Conservation (phyloP, 2,113 vertebrate species). For the Hemiscyllium ocellatum region DNA sequence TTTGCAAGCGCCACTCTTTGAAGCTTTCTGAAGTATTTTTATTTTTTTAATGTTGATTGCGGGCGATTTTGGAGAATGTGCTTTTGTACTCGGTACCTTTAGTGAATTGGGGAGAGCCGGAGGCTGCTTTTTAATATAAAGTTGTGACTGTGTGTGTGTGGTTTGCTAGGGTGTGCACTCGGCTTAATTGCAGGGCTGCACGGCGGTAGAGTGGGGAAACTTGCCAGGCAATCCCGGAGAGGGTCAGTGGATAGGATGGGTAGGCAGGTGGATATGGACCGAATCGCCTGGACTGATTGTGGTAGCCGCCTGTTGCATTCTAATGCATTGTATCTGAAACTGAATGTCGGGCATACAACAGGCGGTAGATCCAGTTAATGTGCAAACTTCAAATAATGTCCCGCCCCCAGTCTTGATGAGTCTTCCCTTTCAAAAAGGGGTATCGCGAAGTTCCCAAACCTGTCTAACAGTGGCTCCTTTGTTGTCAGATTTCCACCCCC, state of each 20-base stretch:
- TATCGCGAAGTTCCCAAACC: too few relatives aligned
- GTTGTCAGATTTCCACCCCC: neutral
- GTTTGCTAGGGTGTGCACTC: neutral
- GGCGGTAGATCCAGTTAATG: neutral
- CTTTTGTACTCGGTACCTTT: neutral
- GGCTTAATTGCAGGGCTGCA: neutral
- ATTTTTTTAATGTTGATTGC: neutral
- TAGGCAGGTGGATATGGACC: too few relatives aligned
- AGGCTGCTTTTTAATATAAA: too few relatives aligned
- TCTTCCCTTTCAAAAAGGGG: neutral
- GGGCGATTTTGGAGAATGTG: neutral
- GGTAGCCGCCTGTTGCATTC: neutral
- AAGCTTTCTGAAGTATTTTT: neutral
- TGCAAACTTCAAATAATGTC: neutral
- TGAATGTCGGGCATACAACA: neutral
- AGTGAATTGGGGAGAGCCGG: too few relatives aligned
- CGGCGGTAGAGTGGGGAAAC: too few relatives aligned
- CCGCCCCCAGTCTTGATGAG: too few relatives aligned
- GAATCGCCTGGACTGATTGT: neutral
- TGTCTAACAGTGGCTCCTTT: too few relatives aligned
- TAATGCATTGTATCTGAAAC: too few relatives aligned
- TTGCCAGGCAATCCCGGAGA: too few relatives aligned
- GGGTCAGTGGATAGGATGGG: too few relatives aligned
- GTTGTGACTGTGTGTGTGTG: neutral
- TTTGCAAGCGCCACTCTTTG: neutral